Percentiles rank a stretch among this genome's conserved stretches.
Conservation (phyloP, 2,113 vertebrate species). For the Nycticorax nycticorax region DNA sequence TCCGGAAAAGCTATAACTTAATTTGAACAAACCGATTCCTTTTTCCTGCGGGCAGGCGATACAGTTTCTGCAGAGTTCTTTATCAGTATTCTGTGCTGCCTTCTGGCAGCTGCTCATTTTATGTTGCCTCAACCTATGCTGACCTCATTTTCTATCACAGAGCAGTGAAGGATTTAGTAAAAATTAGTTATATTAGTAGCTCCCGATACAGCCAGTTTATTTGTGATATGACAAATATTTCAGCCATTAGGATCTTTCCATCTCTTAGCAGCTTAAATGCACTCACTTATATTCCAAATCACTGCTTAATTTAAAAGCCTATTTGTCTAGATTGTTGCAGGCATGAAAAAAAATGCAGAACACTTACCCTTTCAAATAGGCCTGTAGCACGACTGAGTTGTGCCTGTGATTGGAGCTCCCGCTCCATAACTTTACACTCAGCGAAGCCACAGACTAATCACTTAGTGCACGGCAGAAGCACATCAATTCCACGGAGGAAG, state of each 20-base stretch:
- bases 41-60: slow-evolving; percentile 24
- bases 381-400: slow-evolving; percentile 41
- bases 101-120: slow-evolving; percentile 92
- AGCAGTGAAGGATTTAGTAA: slow-evolving; percentile 87
- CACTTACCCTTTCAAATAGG: slow-evolving; percentile 7
- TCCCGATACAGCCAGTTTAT: slow-evolving; percentile 86
- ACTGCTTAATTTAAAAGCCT: slow-evolving; percentile 89
- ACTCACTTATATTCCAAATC: slow-evolving; percentile 99
- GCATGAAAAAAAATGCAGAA: slow-evolving; percentile 34
- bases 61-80: slow-evolving; percentile 51
- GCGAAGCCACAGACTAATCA: slow-evolving; percentile 46
- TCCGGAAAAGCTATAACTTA: slow-evolving; percentile 45
- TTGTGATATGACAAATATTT: slow-evolving; percentile 99
- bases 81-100: slow-evolving; percentile 80
- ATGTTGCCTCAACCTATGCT: slow-evolving; percentile 87
- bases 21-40: slow-evolving; percentile 67
- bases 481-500: not conserved
- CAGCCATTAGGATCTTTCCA: slow-evolving; percentile 96
- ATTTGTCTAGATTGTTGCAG: slow-evolving; percentile 78
- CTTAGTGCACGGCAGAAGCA: not conserved
- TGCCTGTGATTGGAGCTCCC: slow-evolving; percentile 63
- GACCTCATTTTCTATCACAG: slow-evolving; percentile 92
- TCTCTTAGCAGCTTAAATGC: slow-evolving; percentile 97
- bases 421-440: slow-evolving; percentile 43
- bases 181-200: slow-evolving; percentile 97